These are phyloP conservation scores for Stenodema calcarata DNA, from an alignment of 2,888 invertebrate species.

Conservation along the genomic window DNA sequence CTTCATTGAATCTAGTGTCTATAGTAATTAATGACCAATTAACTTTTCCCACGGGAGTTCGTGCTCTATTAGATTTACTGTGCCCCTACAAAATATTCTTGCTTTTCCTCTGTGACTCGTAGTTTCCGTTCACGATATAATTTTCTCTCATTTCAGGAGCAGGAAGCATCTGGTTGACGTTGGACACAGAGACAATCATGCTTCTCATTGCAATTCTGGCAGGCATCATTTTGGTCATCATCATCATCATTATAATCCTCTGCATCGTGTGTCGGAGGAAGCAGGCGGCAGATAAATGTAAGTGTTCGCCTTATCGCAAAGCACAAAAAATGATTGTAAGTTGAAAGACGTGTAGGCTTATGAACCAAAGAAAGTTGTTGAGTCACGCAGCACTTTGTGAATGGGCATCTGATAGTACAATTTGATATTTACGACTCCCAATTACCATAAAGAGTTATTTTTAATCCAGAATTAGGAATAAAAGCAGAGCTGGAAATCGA, in stretches of 20 bases:
- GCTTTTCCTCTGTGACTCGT: not conserved
- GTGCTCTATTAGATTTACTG: not conserved
- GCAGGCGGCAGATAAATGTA: slow-evolving; percentile 82
- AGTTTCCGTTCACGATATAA: not conserved
- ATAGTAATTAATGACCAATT: not conserved
- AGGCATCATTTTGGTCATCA: slow-evolving; percentile 72
- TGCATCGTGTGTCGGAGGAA: slow-evolving; percentile 84
- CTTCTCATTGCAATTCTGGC: slow-evolving; percentile 76
- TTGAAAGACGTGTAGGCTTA: not conserved
- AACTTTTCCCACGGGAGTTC: not conserved
- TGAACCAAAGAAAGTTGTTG: not conserved
- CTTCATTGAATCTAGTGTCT: no score
- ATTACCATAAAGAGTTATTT: no score
- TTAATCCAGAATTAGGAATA: no score
- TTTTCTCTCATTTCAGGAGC: slow-evolving; percentile 67
- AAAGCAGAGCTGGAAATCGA: no score
- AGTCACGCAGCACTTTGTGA: no score
- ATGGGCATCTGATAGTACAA: no score
- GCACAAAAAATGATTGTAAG: not conserved
- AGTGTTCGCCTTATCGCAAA: slow-evolving; percentile 62
- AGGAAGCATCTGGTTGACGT: slow-evolving; percentile 79
- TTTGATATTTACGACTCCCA: no score
- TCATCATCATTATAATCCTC: slow-evolving; percentile 83
- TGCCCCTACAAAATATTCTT: not conserved
- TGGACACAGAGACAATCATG: slow-evolving; percentile 79